Conservation (phyloP, 2,888 invertebrate species). For the Parascotia fuliginaria region DNA sequence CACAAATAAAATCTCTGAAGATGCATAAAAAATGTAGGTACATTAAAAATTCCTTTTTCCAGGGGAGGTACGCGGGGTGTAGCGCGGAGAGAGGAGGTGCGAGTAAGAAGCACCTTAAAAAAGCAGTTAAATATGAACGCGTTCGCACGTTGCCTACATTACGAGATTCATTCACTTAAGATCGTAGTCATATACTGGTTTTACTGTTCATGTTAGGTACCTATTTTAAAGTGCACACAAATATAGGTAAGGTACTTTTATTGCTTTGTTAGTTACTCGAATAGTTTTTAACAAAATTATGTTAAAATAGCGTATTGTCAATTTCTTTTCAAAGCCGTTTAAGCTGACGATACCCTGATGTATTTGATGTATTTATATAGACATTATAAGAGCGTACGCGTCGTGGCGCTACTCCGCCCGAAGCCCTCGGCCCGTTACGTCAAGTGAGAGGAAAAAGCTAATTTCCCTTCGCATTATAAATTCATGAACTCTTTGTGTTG, state of each 20-base stretch:
- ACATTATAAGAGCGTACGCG: not conserved
- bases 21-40: conserved; percentile 39
- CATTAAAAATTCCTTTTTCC: conserved; percentile 44
- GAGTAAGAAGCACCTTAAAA: conserved; percentile 30
- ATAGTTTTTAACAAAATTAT: no score
- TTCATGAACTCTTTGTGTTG: conserved; percentile 79
- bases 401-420: conserved; percentile 9
- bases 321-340: no score
- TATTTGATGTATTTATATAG: no score
- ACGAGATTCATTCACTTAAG: conserved; percentile 12
- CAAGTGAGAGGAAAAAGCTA: conserved; percentile 71
- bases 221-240: no score
- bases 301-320: no score
- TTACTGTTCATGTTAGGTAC: no score
- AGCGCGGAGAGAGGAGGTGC: not conserved
- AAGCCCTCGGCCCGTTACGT: conserved; percentile 21
- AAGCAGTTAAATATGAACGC: conserved; percentile 48
- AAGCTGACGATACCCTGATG: no score
- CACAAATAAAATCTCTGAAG: conserved; percentile 38
- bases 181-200: not conserved
- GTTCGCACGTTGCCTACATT: conserved; percentile 20
- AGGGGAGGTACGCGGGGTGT: conserved; percentile 6
- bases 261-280: no score
- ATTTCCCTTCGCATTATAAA: conserved; percentile 78
- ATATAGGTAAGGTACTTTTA: no score